phyloP scores from a whole-genome alignment of 2,113 vertebrate species.

The Loxodonta africana region DNA sequence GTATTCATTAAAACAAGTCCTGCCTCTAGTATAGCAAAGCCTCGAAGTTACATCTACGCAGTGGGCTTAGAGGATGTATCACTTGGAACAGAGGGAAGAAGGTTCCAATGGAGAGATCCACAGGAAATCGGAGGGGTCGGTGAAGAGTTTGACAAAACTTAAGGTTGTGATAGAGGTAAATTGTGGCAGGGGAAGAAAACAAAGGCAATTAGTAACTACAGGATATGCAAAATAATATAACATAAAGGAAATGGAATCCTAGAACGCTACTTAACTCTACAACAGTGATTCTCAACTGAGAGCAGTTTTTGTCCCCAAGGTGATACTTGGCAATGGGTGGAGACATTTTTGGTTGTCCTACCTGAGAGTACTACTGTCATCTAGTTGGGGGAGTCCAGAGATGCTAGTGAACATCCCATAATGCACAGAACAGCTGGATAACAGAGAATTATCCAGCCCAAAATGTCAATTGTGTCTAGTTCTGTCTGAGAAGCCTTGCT shows the following conservation, averaged over 20 bases:
- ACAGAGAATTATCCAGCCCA: too few relatives aligned
- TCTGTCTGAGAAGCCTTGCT: background rate
- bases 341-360: background rate
- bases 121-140: background rate
- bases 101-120: background rate
- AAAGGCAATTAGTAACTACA: background rate
- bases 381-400: background rate
- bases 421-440: too few relatives aligned
- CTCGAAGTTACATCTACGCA: background rate
- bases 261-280: rapidly evolving
- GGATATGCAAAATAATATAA: background rate
- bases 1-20: background rate
- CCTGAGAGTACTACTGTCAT: background rate
- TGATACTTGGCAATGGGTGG: background rate
- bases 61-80: background rate
- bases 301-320: rapidly evolving
- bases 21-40: background rate
- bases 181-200: background rate
- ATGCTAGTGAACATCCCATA: too few relatives aligned
- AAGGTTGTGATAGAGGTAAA: background rate
- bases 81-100: background rate
- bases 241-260: rapidly evolving
- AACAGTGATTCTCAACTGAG: rapidly evolving
- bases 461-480: background rate
- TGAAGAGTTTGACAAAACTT: background rate